Base-by-base conservation (phyloP, 2,113 vertebrate genomes). In the Gymnarchus niloticus region DNA sequence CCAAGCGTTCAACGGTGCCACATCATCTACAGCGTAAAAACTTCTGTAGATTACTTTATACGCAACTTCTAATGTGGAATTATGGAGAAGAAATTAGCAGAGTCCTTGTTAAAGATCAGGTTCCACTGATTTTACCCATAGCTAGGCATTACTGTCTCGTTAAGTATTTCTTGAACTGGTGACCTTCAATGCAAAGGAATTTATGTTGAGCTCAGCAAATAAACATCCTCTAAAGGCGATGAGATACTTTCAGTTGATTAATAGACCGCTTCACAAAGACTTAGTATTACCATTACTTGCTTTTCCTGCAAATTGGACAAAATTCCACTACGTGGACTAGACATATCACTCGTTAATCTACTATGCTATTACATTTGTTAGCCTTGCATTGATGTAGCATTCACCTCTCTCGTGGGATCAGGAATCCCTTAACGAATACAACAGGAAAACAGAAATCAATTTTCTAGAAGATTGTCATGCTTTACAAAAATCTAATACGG, bases 321-420 rank as follows among this genome's bases (percentile, higher is more conserved):
- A 56, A 37, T 46, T 25, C 23, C 41, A 6, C 1, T 83, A 25
- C 12, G 28, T 48, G 49, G 61, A 51, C 82, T 89, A 86, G 91
- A 89, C 87, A 88, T 90, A 86, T 84, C 86, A 84, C 87, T 90
- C 90, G 93, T 93, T 92, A 92, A 92, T 94, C 92, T 89, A 54
- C 89, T 87, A 12, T 51, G 28, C n/a, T 54, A 49, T 86, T 87
- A 88, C 86, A 85, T 86, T 83, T 87, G 88, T 87, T 89, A 88
- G 83, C 87, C 89, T 80, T 87, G 87, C 89, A 89, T 86, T 88
- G 84, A 88, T 91, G 89, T 89, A 90, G 90, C 92, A 92, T 83
- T 88, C 91, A 28, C 44, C 21, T 23, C 21, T 10, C 25, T 92
- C 92, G 92, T 91, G 76, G 17, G 23, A 48, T 21, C 19, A 78